Evolutionary conservation across 1,140 invertebrate species (phyloP), one percentile per base, ranked within the genome.

Genomic region (Platorchestia sp.): DNA sequence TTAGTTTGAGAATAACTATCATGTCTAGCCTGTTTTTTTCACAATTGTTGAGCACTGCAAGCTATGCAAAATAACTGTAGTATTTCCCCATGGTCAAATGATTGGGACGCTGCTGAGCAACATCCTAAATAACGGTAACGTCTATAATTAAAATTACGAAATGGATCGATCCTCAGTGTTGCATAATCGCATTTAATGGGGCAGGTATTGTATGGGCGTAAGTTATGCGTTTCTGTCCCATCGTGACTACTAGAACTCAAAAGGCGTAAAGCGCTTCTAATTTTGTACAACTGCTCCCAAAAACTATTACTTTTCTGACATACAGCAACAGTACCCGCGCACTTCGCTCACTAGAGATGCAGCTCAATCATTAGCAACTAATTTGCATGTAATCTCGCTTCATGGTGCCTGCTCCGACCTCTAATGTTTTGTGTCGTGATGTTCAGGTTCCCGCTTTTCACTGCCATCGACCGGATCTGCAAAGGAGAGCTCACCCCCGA

Each of bases 401-500:
- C 1, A 75, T 3, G 14, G 59, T 75, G 59, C 36, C 27, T 75
- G 36, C 27, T 75, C 7, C 36, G 27, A 22, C 10, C 47, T 19
- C 7, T 51, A 19, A 10, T 27, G 3, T 75, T 27, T 22, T 19
- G 7, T 51, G 47, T 10, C 47, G 6, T 86, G 36, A 10, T 89
- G 41, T 44, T 42, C 97, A 99, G 99, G 97, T 99, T 99, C 97
- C 99, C 99, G 22, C 97, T 99, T 44, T 99, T 99, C 97, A 99
- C 99, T 41, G 98, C 99, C 44, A 98, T 99, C 96, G 99, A 99
- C 97, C 98, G 98, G 97, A 99, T 99, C 97, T 99, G 99, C 97
- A 98, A 97, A 96, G 98, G 98, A 96, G 98, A 99, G 97, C 97
- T 99, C 96, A 98, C 98, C 96, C 98, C 99, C 1, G 97, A 97